These are phyloP conservation scores for Mylabris phalerata DNA, from an alignment of 1,140 invertebrate species.

Conservation along the genomic window DNA sequence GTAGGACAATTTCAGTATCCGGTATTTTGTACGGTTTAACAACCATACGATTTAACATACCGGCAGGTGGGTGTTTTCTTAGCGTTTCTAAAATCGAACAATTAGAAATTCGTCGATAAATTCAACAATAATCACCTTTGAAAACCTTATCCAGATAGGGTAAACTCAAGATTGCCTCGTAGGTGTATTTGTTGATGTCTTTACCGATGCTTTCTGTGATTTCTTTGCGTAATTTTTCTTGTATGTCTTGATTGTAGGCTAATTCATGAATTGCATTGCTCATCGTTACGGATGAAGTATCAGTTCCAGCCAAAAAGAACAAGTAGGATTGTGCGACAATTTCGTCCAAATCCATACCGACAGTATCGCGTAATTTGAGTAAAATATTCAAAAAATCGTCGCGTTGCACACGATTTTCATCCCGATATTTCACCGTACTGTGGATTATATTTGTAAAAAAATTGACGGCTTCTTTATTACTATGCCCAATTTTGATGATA, in stretches of 20 bases:
- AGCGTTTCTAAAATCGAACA: no score
- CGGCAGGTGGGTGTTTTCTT: no score
- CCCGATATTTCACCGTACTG: neutral
- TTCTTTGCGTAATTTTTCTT: conserved; percentile 62
- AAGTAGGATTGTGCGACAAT: conserved; percentile 52
- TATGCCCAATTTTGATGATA: conserved; percentile 4
- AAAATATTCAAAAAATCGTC: neutral
- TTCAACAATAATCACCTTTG: no score
- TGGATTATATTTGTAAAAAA: conserved; percentile 39
- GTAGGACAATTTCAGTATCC: no score
- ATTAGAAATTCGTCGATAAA: no score
- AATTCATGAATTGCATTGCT: conserved; percentile 48
- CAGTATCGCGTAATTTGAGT: neutral
- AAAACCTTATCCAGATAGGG: no score
- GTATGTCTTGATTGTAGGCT: conserved; percentile 54
- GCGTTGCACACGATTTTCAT: no score
- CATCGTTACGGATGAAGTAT: conserved; percentile 17
- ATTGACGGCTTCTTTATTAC: conserved; percentile 26
- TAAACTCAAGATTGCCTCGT: no score
- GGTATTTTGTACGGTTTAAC: no score
- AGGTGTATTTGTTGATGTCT: no score
- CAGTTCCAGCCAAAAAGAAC: conserved; percentile 35
- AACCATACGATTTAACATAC: no score
- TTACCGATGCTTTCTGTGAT: conserved; percentile 32
- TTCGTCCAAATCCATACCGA: conserved; percentile 46